Base-by-base conservation (phyloP, 2,797 vertebrate genomes). In the Pseudochirops corinnae region DNA sequence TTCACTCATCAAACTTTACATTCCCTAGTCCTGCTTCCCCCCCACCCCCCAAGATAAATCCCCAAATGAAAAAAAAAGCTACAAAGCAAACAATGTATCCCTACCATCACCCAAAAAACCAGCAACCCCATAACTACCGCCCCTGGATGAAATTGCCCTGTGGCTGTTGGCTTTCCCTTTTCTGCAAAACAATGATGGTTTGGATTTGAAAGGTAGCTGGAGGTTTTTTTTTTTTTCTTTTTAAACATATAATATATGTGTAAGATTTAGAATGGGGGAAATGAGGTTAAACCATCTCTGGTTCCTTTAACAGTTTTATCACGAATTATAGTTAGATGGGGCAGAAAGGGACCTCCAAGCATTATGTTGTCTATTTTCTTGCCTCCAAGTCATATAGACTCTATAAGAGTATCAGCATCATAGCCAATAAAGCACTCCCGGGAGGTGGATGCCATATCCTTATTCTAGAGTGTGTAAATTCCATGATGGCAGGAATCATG, bases 1-100 rank as follows among this genome's bases (percentile, higher is more conserved):
- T 98, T 98, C 96, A 97, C 90, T 97, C 97, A 92, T 97, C 97
- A 97, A 96, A 98, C 97, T 97, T 97, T 96, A 96, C 95, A 90
- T 98, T 21, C 74, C 74, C 39, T 87, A 87, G 39, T 46, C 39
- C 29, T 3, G 21, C 24, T 1, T 16, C 31, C 13, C 11, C 33
- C 62, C 0, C 31, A 5, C 11, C 21, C 67, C 67, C 39, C 56
- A 87, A 46, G 74, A 46, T 24, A 50, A 87, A 87, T 87, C 26
- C 74, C 74, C 39, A 87, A 87, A 46, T 50, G n/a, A 46, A 82
- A 87, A 82, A 67, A 46, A 94, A 95, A 97, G 56, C 90, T 92
- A 90, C 91, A 92, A 94, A 94, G 67, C 13, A 96, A 93, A 57
- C 33, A 13, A 90, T 26, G 46, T 87, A 87, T 46, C 21, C 74